These are phyloP conservation scores for Acrobasis consociella DNA, from an alignment of 2,888 invertebrate genomes.

Conservation along the genomic window DNA sequence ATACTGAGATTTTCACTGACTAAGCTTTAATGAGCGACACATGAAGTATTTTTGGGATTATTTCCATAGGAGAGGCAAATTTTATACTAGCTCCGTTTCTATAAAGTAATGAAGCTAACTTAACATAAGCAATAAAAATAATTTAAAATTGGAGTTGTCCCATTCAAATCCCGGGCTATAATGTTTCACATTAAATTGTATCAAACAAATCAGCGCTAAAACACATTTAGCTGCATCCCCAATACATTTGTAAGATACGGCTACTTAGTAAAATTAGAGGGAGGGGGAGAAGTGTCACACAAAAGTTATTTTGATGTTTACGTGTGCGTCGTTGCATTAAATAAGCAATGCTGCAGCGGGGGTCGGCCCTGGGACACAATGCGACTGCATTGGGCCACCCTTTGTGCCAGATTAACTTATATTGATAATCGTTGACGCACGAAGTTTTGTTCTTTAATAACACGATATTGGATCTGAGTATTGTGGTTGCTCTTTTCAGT, in stretches of 20 bases:
- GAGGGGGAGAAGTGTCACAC: slow-evolving; percentile 78
- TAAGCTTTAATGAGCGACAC: too few species aligned
- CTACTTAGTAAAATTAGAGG: slow-evolving; percentile 81
- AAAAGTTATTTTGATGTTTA: slow-evolving; percentile 83
- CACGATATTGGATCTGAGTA: slow-evolving; percentile 27
- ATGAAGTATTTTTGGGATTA: too few species aligned
- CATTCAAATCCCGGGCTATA: slow-evolving; percentile 15
- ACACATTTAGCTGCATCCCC: slow-evolving; percentile 68
- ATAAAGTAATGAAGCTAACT: not conserved
- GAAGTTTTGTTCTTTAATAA: slow-evolving; percentile 43
- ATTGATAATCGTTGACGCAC: slow-evolving; percentile 58
- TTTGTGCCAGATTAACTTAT: slow-evolving; percentile 73
- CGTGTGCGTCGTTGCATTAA: slow-evolving; percentile 82
- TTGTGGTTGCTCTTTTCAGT: slow-evolving; percentile 6
- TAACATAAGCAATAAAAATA: slow-evolving; percentile 10
- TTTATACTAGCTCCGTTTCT: not conserved
- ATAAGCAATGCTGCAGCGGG: slow-evolving; percentile 78
- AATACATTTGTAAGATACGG: slow-evolving; percentile 77
- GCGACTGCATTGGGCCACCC: slow-evolving; percentile 67
- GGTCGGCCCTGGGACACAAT: slow-evolving; percentile 64
- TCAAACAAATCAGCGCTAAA: slow-evolving; percentile 32
- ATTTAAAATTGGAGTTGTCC: slow-evolving; percentile 14
- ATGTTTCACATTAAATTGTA: slow-evolving; percentile 18
- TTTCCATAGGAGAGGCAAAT: not conserved
- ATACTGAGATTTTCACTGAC: too few species aligned